Base-by-base conservation (phyloP, 1,140 invertebrate genomes). In the Trachelipus rathkii region DNA sequence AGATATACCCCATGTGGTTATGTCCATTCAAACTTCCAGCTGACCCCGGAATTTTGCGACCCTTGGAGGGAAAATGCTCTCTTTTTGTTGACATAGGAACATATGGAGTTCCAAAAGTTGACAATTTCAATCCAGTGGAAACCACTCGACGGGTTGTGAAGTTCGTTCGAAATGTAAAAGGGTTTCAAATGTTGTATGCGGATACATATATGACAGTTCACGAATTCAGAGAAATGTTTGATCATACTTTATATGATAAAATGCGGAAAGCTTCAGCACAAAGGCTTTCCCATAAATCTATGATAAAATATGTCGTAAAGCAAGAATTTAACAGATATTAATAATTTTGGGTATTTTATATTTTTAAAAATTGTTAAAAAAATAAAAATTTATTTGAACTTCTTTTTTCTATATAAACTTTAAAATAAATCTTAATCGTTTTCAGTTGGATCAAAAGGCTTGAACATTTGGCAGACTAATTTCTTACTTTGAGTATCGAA, bases 151-250 rank as follows among this genome's bases (percentile, higher is more conserved):
- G 85, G 73, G 84, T 94, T 13, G 93, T 95, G 85, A 86, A 87
- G 69, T 93, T 90, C 85, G 91, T 93, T 13, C 85, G 86, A 10
- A 85, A 89, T 72, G 86, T 88, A 19, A 85, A 90, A 76, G 92
- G 93, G 89, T 93, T 92, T 84, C 92, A 95, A 87, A 95, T 95
- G 93, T 84, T 95, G 71, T 94, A 94, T 84, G 92, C 92, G 0
- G 93, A 95, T 82, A 92, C 91, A 0, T 93, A 91, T 83, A 89
- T 91, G 77, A 92, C 90, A 0, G 84, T 84, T 45, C 89, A 91
- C 44, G 92, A 95, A 84, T 95, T 94, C 83, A 84, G 90, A n/a
- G 81, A 87, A 72, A 95, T 95, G 92, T 95, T 94, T 85, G 91
- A 94, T 83, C 92, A 93, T 82, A 84, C 84, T 0, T 85, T 94